These are phyloP conservation scores for Poeciliopsis paucimaculata DNA, from an alignment of 2,797 vertebrate genomes.

Conservation along the genomic window DNA sequence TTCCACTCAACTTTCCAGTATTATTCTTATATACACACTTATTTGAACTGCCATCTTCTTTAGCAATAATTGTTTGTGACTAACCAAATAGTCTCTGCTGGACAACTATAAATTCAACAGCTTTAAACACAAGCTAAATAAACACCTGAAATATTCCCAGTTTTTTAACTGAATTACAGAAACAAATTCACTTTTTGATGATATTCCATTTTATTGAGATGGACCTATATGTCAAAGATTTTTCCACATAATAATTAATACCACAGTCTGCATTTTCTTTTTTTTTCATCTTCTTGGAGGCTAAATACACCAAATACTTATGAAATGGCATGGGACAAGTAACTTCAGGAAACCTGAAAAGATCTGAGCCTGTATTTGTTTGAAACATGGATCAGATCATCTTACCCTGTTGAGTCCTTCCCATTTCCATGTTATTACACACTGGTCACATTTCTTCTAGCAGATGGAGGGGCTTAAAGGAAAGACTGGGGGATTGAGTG, in stretches of 20 bases:
- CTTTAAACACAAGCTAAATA: not conserved
- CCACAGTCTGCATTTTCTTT: not conserved
- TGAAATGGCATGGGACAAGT: not conserved
- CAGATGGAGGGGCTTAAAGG: slow-evolving; percentile 17
- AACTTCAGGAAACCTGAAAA: not conserved
- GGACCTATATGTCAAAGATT: not conserved
- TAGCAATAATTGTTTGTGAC: not conserved
- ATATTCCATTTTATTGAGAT: not conserved
- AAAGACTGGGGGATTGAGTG: slow-evolving; percentile 16
- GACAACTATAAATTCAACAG: not conserved
- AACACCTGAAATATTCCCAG: not conserved
- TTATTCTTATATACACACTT: not conserved
- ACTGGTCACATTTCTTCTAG: slow-evolving; percentile 19
- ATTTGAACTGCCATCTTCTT: not conserved
- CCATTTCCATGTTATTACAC: slow-evolving; percentile 38
- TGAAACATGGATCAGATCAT: slow-evolving; percentile 22
- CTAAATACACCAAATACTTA: not conserved
- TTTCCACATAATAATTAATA: not conserved
- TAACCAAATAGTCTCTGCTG: not conserved
- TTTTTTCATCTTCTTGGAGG: not conserved
- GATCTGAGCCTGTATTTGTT: slow-evolving; percentile 21
- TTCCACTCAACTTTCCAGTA: not conserved
- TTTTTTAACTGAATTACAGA: not conserved
- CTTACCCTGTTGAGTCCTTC: slow-evolving; percentile 12
- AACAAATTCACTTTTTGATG: not conserved